Base-by-base conservation (phyloP, 2,113 vertebrate genomes). In the Eulemur macaco region DNA sequence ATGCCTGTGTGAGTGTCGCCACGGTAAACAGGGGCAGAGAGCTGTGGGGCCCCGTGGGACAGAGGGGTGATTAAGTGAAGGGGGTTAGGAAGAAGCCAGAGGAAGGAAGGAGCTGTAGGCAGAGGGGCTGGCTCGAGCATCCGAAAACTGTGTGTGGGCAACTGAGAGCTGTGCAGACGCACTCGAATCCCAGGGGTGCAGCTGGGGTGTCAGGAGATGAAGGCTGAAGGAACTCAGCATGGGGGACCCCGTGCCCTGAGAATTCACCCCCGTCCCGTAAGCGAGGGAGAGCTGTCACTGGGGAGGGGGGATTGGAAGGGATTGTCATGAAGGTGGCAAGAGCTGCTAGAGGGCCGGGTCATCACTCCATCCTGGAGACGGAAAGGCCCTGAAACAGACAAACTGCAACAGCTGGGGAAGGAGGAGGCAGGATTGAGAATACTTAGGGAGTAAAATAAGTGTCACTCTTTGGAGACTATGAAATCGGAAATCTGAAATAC, bases 111-210 rank as follows among this genome's bases (percentile, higher is more conserved):
- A 23, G 23, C 45, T 69, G 77, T 3, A 25, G 25, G 13, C 76
- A 66, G n/a, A 85, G 82, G 12, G 56, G n/a, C 45, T 31, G 42
- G 4, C 5, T 1, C 45, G 54, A 34, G 25, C 39, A 25, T 39
- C 56, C 0, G 0, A 34, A 31, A 13, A 23, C 10, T 54, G 3
- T 2, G 2, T 52, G 3, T 4, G 50, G 31, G 25, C 25, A 71
- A 11, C 12, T 9, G 4, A 60, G 88, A 86, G 21, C 20, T 68
- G 31, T 31, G 0, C 20, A 76, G 60, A 27, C 34, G 34, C 27
- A 0, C 0, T 6, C 6, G 27, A 78, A 37, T 1, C n/a, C 14
- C 21, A 68, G 6, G 6, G 45, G 37, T 20, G 12, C 20, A 3
- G n/a, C 17, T 1, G 13, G 25, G 68, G 27, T 31, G 1, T 63